Base-by-base conservation (phyloP, 2,797 vertebrate species). In the Myripristis jacobus region DNA sequence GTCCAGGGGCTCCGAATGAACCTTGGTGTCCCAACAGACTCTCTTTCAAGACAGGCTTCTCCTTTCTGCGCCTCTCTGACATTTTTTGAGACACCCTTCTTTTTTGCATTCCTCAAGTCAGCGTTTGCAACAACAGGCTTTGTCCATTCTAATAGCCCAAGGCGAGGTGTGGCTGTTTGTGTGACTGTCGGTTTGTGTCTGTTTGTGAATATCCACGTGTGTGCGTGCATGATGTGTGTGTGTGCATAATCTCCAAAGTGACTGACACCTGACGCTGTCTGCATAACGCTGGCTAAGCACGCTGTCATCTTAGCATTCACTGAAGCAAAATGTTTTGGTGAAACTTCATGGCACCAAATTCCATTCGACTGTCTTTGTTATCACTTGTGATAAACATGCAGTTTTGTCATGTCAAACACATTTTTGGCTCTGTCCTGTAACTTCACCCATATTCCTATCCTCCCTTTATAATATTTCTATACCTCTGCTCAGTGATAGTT, bases 1-100 rank as follows among this genome's bases (percentile, higher is more conserved):
- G 85, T 78, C 66, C 79, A 69, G 73, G 70, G 56, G 62, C 61
- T 62, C 69, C 62, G 77, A 74, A 67, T 69, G 73, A 79, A 66
- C 53, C 38, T 25, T 19, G 2, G 27, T 22, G 62, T 60, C 75
- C 77, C 12, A 1, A 60, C 63, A 68, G 73, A 75, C 29, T 61
- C 48, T 10, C 65, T 50, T 60, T 25, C 43, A 36, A 63, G 47
- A 62, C 60, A 10, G 1, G 24, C 2, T 29, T 52, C 19, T 29
- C n/a, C 18, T 57, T 41, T 60, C 47, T 56, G 31, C 36, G 31
- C 34, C 11, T 6, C 56, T 56, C 54, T 4, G 61, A 61, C 58
- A 15, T 66, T 52, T 55, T 73, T 34, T 59, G 3, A 6, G 72
- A 71, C 73, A 18, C 18, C 41, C 5, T 52, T 53, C 56, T 24